Base-by-base conservation (phyloP, 2,888 invertebrate species). In the Andrena fulva region DNA sequence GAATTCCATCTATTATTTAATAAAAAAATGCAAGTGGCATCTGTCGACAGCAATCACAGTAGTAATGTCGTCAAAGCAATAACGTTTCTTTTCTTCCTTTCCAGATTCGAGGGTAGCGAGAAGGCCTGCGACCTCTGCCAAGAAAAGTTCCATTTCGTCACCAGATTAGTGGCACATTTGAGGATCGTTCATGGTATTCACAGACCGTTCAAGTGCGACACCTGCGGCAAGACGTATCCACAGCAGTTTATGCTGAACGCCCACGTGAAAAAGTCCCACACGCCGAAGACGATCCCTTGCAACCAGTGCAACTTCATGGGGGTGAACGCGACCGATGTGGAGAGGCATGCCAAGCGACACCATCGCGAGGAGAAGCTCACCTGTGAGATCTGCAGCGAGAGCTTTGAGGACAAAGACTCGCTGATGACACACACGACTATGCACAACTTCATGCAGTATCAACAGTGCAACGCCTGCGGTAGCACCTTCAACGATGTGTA, bases 161-260 rank as follows among this genome's bases (percentile, higher is more conserved):
- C 92, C 1, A 89, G 91, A 62, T 75, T 92, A 29, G 90, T 92
- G 20, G 91, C 90, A 0, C 92, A 93, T 42, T 71, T 93, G 27
- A 90, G 91, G 20, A 86, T 89, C 62, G 88, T 82, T 6, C 92
- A 92, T 77, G 90, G 91, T 16, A 91, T 91, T 54, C 85, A 90
- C 16, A 89, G 92, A 10, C 93, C 93, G 0, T 93, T 92, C 82
- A 91, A 91, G 67, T 93, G 92, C 67, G 75, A 73, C 50, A 83
- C 86, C 16, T 93, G 93, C 77, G 90, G 81, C 0, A 92, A 92
- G 64, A 87, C 89, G 2, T 92, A 92, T 60, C 88, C 91, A 1
- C 91, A 92, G 62, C 90, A 92, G 29, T 93, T 91, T 67, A 90
- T 91, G 87, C 77, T 92, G 24, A 93, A 93, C 70, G 91, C 91